These are phyloP conservation scores for Stigmatopora argus DNA, from an alignment of 2,113 vertebrate species.

Conservation along the genomic window DNA sequence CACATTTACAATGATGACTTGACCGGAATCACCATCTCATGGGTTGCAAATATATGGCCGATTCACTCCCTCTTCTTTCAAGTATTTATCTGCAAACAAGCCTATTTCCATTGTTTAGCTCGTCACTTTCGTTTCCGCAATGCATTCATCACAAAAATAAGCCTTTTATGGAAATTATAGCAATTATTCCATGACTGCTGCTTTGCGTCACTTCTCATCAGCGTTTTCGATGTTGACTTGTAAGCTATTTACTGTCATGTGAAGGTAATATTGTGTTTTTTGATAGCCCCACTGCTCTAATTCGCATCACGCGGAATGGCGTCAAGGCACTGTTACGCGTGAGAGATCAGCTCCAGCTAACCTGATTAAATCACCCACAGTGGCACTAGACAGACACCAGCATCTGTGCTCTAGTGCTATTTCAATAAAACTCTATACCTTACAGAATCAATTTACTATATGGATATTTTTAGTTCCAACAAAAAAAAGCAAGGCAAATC, in stretches of 20 bases:
- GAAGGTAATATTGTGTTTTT: constrained; percentile 24
- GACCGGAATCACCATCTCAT: neutral
- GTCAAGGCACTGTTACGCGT: constrained; percentile 12
- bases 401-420: constrained; percentile 7
- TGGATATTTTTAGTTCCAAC: neutral
- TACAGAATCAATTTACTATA: neutral
- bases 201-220: constrained; percentile 31
- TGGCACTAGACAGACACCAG: neutral
- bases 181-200: constrained; percentile 22
- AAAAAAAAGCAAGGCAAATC: too few relatives aligned
- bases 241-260: constrained; percentile 7
- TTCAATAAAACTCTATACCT: neutral
- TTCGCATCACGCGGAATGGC: constrained; percentile 25
- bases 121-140: constrained; percentile 36
- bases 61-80: neutral
- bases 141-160: constrained; percentile 43
- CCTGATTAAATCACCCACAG: constrained; percentile 24
- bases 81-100: neutral
- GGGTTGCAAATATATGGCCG: neutral
- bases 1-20: too few relatives aligned
- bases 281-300: constrained; percentile 7
- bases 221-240: constrained; percentile 1
- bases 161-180: constrained; percentile 34
- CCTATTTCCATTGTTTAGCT: constrained; percentile 17
- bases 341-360: constrained; percentile 8